Conservation (phyloP, 2,888 invertebrate genomes). For the Spilarctia lutea region DNA sequence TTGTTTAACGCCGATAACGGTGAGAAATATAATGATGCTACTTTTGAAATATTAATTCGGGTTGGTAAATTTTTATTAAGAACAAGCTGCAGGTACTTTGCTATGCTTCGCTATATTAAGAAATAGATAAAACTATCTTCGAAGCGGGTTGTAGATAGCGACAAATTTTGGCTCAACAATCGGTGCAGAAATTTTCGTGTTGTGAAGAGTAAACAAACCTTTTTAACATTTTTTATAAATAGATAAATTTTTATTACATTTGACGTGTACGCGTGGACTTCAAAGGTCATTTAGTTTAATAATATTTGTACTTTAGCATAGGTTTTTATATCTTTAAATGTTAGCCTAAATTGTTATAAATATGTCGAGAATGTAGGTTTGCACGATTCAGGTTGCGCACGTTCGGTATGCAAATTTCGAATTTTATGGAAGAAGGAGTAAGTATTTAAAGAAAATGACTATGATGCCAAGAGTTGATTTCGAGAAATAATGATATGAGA, state of each 20-base stretch:
- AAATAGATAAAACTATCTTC: too few species aligned
- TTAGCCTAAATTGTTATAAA: background rate
- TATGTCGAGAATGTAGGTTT: background rate
- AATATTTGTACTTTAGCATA: background rate
- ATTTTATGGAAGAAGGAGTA: background rate
- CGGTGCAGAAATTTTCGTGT: too few species aligned
- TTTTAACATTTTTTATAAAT: too few species aligned
- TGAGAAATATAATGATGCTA: background rate
- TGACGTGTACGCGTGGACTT: background rate
- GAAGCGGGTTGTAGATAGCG: too few species aligned
- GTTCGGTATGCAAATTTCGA: background rate
- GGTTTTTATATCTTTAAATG: background rate
- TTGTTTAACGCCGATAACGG: constrained; percentile 14
- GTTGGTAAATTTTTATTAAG: background rate
- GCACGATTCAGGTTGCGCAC: background rate
- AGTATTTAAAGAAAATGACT: background rate
- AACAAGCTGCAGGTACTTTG: background rate
- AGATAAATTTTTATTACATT: background rate
- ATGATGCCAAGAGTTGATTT: background rate
- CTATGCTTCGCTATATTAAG: too few species aligned
- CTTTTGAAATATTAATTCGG: background rate
- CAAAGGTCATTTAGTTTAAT: background rate
- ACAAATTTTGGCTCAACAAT: too few species aligned
- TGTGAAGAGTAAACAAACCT: too few species aligned
- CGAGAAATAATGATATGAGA: background rate